These are phyloP conservation scores for Chelmon rostratus DNA, from an alignment of 2,797 vertebrate species.

Conservation along the genomic window DNA sequence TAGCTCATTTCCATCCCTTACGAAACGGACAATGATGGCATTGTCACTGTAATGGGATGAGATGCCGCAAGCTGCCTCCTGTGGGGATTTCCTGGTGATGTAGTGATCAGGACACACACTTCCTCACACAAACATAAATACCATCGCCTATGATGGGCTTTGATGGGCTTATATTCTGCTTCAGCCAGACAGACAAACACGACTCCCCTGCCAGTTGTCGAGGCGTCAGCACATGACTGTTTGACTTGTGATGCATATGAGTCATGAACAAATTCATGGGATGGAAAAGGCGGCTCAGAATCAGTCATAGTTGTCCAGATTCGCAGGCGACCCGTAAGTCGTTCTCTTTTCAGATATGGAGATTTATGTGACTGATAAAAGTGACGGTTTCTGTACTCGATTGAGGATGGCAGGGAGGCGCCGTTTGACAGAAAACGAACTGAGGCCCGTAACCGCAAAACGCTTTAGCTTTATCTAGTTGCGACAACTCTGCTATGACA, in stretches of 20 bases:
- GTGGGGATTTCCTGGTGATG: slow-evolving; percentile 73
- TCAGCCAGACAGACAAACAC: slow-evolving; percentile 28
- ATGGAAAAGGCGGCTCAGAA: slow-evolving; percentile 48
- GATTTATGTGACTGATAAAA: slow-evolving; percentile 57
- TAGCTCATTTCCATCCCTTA: slow-evolving; percentile 66
- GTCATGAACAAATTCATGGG: slow-evolving; percentile 53
- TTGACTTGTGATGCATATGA: slow-evolving; percentile 62
- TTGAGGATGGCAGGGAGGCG: slow-evolving; percentile 44
- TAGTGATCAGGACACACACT: slow-evolving; percentile 57
- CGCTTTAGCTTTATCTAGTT: slow-evolving; percentile 53
- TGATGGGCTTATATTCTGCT: slow-evolving; percentile 37
- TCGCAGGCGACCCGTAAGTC: slow-evolving; percentile 44
- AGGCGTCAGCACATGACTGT: slow-evolving; percentile 45
- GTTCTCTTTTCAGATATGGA: slow-evolving; percentile 60
- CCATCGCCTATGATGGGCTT: slow-evolving; percentile 25
- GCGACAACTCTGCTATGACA: slow-evolving; percentile 33
- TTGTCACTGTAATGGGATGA: slow-evolving; percentile 69
- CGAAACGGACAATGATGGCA: slow-evolving; percentile 68
- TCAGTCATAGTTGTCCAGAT: slow-evolving; percentile 56
- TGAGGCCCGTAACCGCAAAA: slow-evolving; percentile 35
- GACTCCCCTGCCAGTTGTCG: slow-evolving; percentile 36
- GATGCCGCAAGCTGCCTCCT: slow-evolving; percentile 57
- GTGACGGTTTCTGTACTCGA: slow-evolving; percentile 57
- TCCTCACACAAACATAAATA: slow-evolving; percentile 45
- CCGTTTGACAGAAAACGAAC: slow-evolving; percentile 67